Base-by-base conservation (phyloP, 2,113 vertebrate species). In the Castor canadensis region DNA sequence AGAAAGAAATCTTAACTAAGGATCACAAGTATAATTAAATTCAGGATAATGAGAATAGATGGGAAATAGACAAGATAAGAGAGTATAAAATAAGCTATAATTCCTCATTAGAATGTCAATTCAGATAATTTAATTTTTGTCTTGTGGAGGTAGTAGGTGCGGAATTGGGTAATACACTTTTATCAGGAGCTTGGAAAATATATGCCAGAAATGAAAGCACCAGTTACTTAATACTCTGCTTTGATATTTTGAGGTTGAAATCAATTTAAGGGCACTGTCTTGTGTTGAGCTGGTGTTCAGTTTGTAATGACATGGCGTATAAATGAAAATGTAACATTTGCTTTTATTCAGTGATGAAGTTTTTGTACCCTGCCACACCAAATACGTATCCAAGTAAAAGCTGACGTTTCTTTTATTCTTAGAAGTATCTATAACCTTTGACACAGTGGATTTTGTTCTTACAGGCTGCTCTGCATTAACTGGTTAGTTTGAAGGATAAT, bases 1-100 rank as follows among this genome's bases (percentile, higher is more conserved):
- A 77, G 76, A 69, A 93, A 87, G 10, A 67, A 79, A 91, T 77
- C 24, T 89, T 76, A 85, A 62, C 35, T 26, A 49, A 96, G 54
- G 17, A 69, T 64, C 43, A 72, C 3, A 76, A 9, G 6, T 47
- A 81, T 58, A 79, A 79, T 35, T n/a, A 72, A 85, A 73, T 77
- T 40, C 4, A 79, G 32, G 43, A 62, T 81, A 71, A 90, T 87
- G 22, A 90, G 43, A 89, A 40, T 52, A 76, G 88, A 52, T 49
- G 22, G 17, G 84, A 90, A 60, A 52, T 30, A 87, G 82, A 84
- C 19, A 69, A 85, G 20, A 60, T 17, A 58, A 20, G 9, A 86
- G 5, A 89, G 1, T 67, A 77, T 80, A 92, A 67, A 86, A 77
- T 93, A 81, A 85, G 35, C 4, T 13, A 76, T 40, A 86, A 87